Evolutionary conservation across 2,113 vertebrate genomes (phyloP).

Genomic region (Malaclemys terrapin): DNA sequence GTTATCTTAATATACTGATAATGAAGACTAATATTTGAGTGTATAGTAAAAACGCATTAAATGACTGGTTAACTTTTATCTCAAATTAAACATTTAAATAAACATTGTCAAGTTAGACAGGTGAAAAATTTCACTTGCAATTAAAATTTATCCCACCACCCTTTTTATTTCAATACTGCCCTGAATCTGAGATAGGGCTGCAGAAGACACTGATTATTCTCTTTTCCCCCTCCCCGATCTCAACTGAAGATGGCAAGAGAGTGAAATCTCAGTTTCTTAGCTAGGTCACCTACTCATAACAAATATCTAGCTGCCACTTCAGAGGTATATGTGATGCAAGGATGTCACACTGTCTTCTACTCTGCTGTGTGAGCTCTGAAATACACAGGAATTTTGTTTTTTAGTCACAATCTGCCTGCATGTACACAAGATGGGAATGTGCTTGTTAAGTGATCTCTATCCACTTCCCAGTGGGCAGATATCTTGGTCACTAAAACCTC

Average conservation of each 20-base stretch:
- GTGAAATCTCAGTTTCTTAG: background rate
- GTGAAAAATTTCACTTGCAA: conserved; percentile 19
- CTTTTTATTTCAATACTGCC: conserved; percentile 17
- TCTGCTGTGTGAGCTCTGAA: background rate
- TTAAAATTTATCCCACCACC: background rate
- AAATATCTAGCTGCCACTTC: background rate
- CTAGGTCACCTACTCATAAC: background rate
- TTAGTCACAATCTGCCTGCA: background rate
- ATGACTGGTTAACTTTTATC: conserved; percentile 21
- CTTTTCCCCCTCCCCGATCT: background rate
- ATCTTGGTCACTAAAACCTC: background rate
- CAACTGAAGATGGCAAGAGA: background rate
- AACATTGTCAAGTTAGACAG: conserved; percentile 1
- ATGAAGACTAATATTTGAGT: background rate
- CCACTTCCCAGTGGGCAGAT: background rate
- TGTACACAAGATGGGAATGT: background rate
- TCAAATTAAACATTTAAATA: conserved; percentile 17
- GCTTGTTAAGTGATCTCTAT: background rate
- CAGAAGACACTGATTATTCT: background rate
- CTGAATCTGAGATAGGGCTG: background rate
- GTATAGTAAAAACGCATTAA: conserved; percentile 22
- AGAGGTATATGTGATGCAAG: background rate
- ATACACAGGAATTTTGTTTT: background rate
- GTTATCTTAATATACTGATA: conserved; percentile 1
- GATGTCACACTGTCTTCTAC: background rate